Percentiles rank a stretch among this genome's conserved stretches.
Evolutionary conservation across 2,797 vertebrate species (phyloP).

Genomic region (Adrianichthys oophorus): DNA sequence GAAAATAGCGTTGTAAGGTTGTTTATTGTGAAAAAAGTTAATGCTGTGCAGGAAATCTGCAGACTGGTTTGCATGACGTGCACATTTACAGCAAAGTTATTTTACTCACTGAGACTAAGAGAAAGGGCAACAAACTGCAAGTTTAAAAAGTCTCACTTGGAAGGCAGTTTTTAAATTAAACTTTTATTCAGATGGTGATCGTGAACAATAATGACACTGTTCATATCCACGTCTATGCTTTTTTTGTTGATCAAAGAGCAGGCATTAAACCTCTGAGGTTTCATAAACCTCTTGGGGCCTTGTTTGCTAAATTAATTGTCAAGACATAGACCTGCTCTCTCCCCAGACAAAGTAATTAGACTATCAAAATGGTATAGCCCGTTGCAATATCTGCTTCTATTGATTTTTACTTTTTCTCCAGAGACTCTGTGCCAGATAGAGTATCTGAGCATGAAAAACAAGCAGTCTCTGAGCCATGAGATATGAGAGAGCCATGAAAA

Average conservation of each 20-base stretch:
- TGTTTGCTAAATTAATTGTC: slow-evolving; percentile 65
- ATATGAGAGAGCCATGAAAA: slow-evolving; percentile 13
- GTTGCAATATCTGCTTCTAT: slow-evolving; percentile 49
- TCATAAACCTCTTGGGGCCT: slow-evolving; percentile 43
- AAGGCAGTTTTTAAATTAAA: slow-evolving; percentile 36
- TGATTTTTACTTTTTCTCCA: slow-evolving; percentile 62
- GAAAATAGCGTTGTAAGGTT: slow-evolving; percentile 31
- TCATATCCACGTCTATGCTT: slow-evolving; percentile 13
- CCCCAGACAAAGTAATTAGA: slow-evolving; percentile 64
- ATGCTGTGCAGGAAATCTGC: slow-evolving; percentile 50
- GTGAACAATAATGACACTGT: slow-evolving; percentile 27
- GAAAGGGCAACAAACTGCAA: slow-evolving; percentile 10
- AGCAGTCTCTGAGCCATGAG: slow-evolving; percentile 40
- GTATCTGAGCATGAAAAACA: slow-evolving; percentile 42
- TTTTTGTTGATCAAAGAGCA: slow-evolving; percentile 18
- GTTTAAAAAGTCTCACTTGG: slow-evolving; percentile 36
- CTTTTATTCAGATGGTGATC: slow-evolving; percentile 29
- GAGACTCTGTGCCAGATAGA: slow-evolving; percentile 47
- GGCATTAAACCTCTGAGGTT: slow-evolving; percentile 35
- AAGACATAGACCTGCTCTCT: slow-evolving; percentile 40
- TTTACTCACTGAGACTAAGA: not conserved
- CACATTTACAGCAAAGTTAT: slow-evolving; percentile 7
- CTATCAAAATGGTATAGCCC: slow-evolving; percentile 54
- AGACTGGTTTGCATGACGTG: slow-evolving; percentile 33
- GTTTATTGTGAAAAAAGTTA: not conserved